phyloP scores from a whole-genome alignment of 23 tunicate species.

The Trididemnum nubilum region DNA sequence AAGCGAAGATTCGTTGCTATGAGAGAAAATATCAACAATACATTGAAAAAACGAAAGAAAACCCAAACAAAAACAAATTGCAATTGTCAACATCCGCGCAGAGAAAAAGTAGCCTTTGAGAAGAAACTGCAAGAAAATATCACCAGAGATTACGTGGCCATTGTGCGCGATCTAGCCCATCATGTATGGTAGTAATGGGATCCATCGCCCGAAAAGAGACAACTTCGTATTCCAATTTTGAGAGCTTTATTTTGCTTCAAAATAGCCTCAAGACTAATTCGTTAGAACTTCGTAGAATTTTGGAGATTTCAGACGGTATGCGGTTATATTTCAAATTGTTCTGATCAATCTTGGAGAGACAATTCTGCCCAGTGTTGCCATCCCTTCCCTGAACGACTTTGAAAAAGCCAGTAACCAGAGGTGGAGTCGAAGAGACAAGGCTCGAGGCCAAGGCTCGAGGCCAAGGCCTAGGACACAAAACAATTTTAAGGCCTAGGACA shows the following conservation, averaged over 20 bases:
- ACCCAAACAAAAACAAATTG: too few species aligned
- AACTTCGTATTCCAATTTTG: slow-evolving; percentile 53
- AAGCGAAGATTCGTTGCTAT: neutral
- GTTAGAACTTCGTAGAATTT: slow-evolving; percentile 2
- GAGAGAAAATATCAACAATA: neutral
- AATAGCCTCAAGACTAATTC: too few species aligned
- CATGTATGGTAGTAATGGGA: slow-evolving; percentile 50
- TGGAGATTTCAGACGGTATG: slow-evolving; percentile 60
- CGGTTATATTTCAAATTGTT: slow-evolving; percentile 54
- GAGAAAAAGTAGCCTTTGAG: neutral
- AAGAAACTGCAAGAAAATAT: slow-evolving; percentile 25
- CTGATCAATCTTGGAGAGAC: slow-evolving; percentile 42
- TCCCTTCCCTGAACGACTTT: slow-evolving; percentile 19
- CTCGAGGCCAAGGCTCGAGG: too few species aligned
- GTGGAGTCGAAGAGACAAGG: too few species aligned
- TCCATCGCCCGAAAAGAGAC: slow-evolving; percentile 47
- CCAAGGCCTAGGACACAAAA: too few species aligned
- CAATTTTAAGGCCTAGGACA: too few species aligned
- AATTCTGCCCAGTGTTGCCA: slow-evolving; percentile 27
- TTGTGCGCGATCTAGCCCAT: slow-evolving; percentile 35
- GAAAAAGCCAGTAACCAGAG: too few species aligned
- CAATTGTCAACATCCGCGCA: too few species aligned
- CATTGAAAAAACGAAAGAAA: neutral
- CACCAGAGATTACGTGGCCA: slow-evolving; percentile 24
- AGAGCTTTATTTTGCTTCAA: slow-evolving; percentile 35